These are phyloP conservation scores for Coenonympha arcania DNA, from an alignment of 2,888 invertebrate genomes.

Conservation along the genomic window DNA sequence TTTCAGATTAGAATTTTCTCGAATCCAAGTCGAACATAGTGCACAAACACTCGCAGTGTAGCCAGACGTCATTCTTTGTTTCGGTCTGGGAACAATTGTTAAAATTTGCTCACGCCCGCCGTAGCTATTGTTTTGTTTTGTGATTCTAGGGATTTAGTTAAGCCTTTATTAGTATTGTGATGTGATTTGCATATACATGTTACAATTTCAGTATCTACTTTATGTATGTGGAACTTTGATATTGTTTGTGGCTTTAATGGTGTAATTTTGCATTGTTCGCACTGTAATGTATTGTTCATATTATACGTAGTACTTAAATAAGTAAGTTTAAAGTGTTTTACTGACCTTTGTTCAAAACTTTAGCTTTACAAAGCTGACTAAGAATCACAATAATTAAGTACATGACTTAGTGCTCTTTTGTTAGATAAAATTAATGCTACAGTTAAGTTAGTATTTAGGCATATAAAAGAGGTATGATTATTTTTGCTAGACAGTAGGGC, in stretches of 20 bases:
- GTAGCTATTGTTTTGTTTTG: constrained; percentile 21
- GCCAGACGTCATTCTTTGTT: constrained; percentile 30
- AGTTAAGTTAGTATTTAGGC: too few relatives aligned
- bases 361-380: too few relatives aligned
- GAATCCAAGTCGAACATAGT: too few relatives aligned
- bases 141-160: constrained; percentile 18
- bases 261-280: not conserved
- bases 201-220: not conserved
- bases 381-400: too few relatives aligned
- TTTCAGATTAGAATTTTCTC: too few relatives aligned
- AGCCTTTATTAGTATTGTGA: constrained; percentile 20
- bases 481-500: too few relatives aligned
- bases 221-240: not conserved
- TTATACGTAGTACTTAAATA: not conserved
- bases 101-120: constrained; percentile 22
- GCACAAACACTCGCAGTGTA: too few relatives aligned
- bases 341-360: too few relatives aligned
- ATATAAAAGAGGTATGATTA: too few relatives aligned
- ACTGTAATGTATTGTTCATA: not conserved
- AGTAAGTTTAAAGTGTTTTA: not conserved
- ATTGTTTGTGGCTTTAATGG: not conserved
- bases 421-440: too few relatives aligned
- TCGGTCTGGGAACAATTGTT: constrained; percentile 27
- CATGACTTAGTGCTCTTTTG: too few relatives aligned
- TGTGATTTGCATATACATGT: constrained; percentile 1